Evolutionary conservation across 2,797 vertebrate genomes (phyloP).

Genomic region (Alexandromys oeconomus): DNA sequence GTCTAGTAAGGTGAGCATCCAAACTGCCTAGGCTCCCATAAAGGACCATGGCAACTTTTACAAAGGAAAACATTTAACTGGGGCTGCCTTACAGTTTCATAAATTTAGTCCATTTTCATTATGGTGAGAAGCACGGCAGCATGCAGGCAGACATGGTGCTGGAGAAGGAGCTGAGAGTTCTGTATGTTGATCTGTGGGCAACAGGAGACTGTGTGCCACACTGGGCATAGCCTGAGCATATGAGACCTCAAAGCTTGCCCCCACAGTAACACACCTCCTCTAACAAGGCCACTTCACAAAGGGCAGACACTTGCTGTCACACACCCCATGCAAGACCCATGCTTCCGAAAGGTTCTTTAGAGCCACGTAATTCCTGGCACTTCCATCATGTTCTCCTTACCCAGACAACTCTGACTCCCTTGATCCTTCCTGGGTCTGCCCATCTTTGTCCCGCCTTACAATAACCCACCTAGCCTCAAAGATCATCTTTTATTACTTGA

Average conservation of each 20-base stretch:
- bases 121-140: not conserved
- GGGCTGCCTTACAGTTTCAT: not conserved
- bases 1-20: too few species aligned
- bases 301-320: not conserved
- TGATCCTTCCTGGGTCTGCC: not conserved
- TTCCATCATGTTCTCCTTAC: not conserved
- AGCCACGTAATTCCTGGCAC: not conserved
- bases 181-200: not conserved
- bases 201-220: not conserved
- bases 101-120: not conserved
- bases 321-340: not conserved
- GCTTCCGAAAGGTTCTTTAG: not conserved
- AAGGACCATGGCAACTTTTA: not conserved
- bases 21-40: too few species aligned
- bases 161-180: not conserved
- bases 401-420: not conserved
- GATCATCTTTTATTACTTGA: slow-evolving; percentile 19
- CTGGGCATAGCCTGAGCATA: not conserved
- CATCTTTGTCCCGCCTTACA: slow-evolving; percentile 1
- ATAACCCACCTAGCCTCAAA: not conserved
- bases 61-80: not conserved
- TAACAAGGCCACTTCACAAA: not conserved
- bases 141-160: not conserved
- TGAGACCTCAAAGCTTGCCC: not conserved
- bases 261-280: not conserved